phyloP scores from a whole-genome alignment of 2,888 invertebrate species.

The Tetragnatha montana region DNA sequence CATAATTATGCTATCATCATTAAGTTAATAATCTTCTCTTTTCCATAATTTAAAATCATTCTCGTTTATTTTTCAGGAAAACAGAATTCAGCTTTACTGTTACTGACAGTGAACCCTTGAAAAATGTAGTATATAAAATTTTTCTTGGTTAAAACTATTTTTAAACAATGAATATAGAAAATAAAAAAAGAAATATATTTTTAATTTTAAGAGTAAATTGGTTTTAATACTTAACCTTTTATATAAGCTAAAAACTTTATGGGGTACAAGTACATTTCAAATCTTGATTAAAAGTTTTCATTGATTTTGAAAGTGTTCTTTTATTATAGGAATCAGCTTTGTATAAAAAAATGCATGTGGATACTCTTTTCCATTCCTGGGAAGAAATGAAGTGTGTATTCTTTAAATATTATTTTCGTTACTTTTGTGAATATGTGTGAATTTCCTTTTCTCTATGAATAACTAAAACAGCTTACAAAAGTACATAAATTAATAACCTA shows the following conservation, averaged over 20 bases:
- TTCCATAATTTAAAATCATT: not conserved
- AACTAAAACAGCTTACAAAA: too few relatives aligned
- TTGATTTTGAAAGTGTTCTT: not conserved
- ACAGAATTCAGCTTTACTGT: conserved; percentile 52
- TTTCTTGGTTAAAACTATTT: not conserved
- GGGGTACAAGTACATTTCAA: too few relatives aligned
- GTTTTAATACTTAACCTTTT: not conserved
- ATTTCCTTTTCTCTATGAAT: too few relatives aligned
- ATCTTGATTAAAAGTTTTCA: not conserved
- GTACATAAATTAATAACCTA: too few relatives aligned
- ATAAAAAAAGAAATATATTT: too few relatives aligned
- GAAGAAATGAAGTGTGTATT: conserved; percentile 50
- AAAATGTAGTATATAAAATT: conserved; percentile 25
- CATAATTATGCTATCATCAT: not conserved
- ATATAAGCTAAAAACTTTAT: too few relatives aligned
- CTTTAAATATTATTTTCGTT: too few relatives aligned
- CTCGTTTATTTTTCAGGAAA: conserved; percentile 37
- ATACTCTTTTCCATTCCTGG: conserved; percentile 27
- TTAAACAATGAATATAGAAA: not conserved
- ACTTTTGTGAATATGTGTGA: too few relatives aligned
- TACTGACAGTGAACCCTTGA: conserved; percentile 54
- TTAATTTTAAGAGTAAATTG: not conserved
- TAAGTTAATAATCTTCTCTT: not conserved
- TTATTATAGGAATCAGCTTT: conserved; percentile 28
- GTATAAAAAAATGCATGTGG: conserved; percentile 46